Percentiles rank a stretch among this genome's conserved stretches.
Conservation (phyloP, 1,140 invertebrate genomes). For the Lasaia peninsularis region DNA sequence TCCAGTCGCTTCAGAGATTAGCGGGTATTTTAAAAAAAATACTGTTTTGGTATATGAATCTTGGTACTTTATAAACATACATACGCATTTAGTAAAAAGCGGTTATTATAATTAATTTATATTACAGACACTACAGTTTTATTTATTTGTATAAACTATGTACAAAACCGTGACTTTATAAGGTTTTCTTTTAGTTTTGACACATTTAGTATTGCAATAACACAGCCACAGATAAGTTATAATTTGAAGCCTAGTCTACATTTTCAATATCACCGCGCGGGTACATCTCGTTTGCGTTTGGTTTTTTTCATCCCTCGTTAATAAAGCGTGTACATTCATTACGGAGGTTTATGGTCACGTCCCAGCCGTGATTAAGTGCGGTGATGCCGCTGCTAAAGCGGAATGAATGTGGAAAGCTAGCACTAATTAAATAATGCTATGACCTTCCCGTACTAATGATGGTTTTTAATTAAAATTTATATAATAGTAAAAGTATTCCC, state of each 20-base stretch:
- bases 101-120: too few relatives aligned
- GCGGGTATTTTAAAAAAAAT: too few relatives aligned
- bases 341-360: slow-evolving; percentile 17
- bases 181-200: too few relatives aligned
- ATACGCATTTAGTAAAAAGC: too few relatives aligned
- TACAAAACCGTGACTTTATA: neutral
- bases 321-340: slow-evolving; percentile 20
- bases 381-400: slow-evolving; percentile 4
- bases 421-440: slow-evolving; percentile 3
- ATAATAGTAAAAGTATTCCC: neutral
- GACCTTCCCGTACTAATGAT: neutral
- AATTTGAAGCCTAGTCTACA: neutral
- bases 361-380: slow-evolving; percentile 6
- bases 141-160: too few relatives aligned
- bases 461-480: neutral
- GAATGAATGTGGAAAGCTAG: slow-evolving; percentile 11
- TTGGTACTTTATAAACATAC: too few relatives aligned
- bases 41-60: too few relatives aligned
- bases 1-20: too few relatives aligned
- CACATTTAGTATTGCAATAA: too few relatives aligned
- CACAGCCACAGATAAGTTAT: too few relatives aligned
- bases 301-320: slow-evolving; percentile 11
- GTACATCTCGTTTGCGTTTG: neutral
- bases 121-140: too few relatives aligned
- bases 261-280: neutral